Conservation (phyloP, 30 jellyfish, hydroid and myxozoan genomes). For the Hydra vulgaris region DNA sequence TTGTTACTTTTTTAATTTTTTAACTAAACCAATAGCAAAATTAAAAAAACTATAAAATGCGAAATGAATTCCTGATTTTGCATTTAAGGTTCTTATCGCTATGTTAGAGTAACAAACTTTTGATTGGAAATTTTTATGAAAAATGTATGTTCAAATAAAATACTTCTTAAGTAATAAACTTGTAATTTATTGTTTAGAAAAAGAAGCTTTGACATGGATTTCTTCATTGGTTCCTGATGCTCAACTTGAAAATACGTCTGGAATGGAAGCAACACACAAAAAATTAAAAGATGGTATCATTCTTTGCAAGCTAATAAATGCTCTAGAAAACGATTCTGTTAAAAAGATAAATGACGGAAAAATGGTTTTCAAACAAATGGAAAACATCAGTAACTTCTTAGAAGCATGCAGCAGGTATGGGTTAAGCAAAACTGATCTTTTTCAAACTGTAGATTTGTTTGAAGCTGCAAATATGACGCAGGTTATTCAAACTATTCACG, state of each 20-base stretch:
- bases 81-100: no score
- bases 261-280: constrained; percentile 31
- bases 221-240: constrained; percentile 41
- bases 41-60: no score
- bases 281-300: constrained; percentile 63
- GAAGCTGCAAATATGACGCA: constrained; percentile 54
- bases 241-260: constrained; percentile 10
- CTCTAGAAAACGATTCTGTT: constrained; percentile 15
- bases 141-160: no score
- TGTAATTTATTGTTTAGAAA: constrained; percentile 17
- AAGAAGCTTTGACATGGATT: constrained; percentile 76
- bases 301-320: constrained; percentile 29
- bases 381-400: constrained; percentile 26
- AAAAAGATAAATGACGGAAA: constrained; percentile 8
- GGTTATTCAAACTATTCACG: constrained; percentile 62
- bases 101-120: no score
- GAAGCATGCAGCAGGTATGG: constrained; percentile 22
- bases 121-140: not conserved
- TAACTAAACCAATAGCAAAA: no score
- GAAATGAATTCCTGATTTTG: no score
- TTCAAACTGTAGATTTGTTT: constrained; percentile 27
- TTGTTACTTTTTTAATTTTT: no score
- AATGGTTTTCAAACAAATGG: constrained; percentile 59
- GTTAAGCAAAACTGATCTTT: not conserved
- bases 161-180: no score